Base-by-base conservation (phyloP, 2,888 invertebrate genomes). In the Callosobruchus maculatus region DNA sequence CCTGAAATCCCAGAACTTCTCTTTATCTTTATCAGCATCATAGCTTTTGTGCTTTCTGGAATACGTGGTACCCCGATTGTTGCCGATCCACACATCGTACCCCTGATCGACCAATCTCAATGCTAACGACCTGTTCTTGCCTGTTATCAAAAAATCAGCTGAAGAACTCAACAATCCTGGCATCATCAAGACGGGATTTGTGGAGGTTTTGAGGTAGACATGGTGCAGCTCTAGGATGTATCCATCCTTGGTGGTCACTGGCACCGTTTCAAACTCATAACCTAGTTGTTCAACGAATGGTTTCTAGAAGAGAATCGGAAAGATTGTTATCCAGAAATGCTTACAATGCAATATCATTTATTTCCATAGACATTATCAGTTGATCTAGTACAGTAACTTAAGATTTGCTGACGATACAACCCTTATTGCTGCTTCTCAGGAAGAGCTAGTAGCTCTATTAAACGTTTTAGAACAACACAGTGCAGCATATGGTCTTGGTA, bases 21-120 rank as follows among this genome's bases (percentile, higher is more conserved):
- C 69, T 7, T 74, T 49, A 21, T 76, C 68, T 22, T 70, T 70
- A 20, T 74, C 68, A 0, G 75, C 72, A n/a, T 74, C 73, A 9
- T 82, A 74, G 2, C 84, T 83, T 0, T 78, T 78, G 78, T 91
- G 91, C 9, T 81, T 83, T 67, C 85, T 85, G 22, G 88, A 87
- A 81, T 89, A 91, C 0, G 86, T 86, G 79, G 89, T 91, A 7
- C 92, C 92, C 67, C 92, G 85, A 68, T 85, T 85, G 79, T 92
- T 92, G 7, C 78, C 78, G 22, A 83, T 69, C 82, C 82, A 82
- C 26, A 82, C 79, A 71, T 82, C 82, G 67, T 81, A 82, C 49
- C 82, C 82, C 73, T 69, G 72, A 71, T 83, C 82, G 3, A 80
- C 80, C 20, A 83, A 71, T 30, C 79, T 70, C 20, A 80, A 74